Percentiles rank a stretch among this genome's conserved stretches.
Evolutionary conservation across 2,797 vertebrate species (phyloP).

Genomic region (Oryzias dopingdopingensis): DNA sequence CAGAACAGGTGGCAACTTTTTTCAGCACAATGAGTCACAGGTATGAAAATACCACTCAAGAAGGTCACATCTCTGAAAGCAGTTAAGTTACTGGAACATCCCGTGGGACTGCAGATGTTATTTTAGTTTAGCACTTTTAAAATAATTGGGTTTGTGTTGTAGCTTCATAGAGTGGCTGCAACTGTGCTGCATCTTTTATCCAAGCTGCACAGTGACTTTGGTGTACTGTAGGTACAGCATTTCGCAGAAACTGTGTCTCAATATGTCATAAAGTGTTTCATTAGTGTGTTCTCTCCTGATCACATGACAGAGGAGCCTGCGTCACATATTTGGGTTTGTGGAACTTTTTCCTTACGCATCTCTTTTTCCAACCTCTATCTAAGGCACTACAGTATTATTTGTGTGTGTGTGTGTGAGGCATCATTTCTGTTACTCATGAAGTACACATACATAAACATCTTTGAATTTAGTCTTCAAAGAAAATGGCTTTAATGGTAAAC

Average conservation of each 20-base stretch:
- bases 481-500: too few relatives aligned
- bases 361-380: constrained; percentile 36
- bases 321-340: constrained; percentile 70
- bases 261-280: constrained; percentile 59
- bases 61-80: constrained; percentile 62
- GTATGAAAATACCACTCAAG: constrained; percentile 77
- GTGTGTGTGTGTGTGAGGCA: constrained; percentile 19
- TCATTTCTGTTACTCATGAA: constrained; percentile 21
- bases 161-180: constrained; percentile 34
- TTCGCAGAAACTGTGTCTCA: constrained; percentile 27
- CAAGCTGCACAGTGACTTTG: constrained; percentile 32
- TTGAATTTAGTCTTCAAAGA: too few relatives aligned
- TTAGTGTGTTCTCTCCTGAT: constrained; percentile 71
- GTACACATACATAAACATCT: not conserved
- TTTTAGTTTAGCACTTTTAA: constrained; percentile 41
- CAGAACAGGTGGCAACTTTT: constrained; percentile 87
- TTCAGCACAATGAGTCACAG: constrained; percentile 98
- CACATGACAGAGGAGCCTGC: constrained; percentile 68
- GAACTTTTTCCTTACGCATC: constrained; percentile 51
- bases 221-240: constrained; percentile 28
- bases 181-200: constrained; percentile 24
- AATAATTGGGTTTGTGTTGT: constrained; percentile 40
- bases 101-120: constrained; percentile 24
- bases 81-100: constrained; percentile 12
- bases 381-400: constrained; percentile 35